Base-by-base conservation (phyloP, 2,888 invertebrate genomes). In the Lasioglossum villosulum region DNA sequence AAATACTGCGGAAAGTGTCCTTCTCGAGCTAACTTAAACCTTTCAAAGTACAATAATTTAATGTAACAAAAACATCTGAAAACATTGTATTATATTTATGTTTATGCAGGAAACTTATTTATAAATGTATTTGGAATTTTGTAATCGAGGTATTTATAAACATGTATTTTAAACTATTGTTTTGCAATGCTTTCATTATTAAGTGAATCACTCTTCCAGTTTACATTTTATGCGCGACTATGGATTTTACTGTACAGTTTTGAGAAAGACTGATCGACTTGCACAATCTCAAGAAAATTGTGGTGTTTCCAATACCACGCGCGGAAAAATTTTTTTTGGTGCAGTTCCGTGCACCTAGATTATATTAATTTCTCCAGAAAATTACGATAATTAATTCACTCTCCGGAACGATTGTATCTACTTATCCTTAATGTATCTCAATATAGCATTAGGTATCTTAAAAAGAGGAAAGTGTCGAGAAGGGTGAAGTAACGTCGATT, bases 401-500 rank as follows among this genome's bases (percentile, higher is more conserved):
- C 23, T 8, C 23, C 48, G 48, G 23, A 48, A 23, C 48, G 48
- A 48, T 19, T 6, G 48, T 48, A 19, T 19, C 48, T 52, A 52
- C 48, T 52, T 52, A 52, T 52, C 59, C 4, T 59, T 30, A 63
- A 27, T 16, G 5, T 42, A 16, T 45, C 16, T 63, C 30, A 16
- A 63, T 63, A 4, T 30, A 63, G 30, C 63, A 5, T 63, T 63
- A 30, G 52, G 52, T 52, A 52, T 30, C 2, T 30, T 5, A 30
- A 30, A 16, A 63, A 34, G 66, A 66, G 34, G 63, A 76, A 42
- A 73, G 37, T 8, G 30, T 19, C 27, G 37, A 27, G 68, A 16
- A 27, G 48, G 78, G 75, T 93, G 93, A 94, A 73, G 92, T 92
- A 45, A 93, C 91, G 73, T 94, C 93, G 23, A 92, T 90, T 30